Percentiles rank a stretch among this genome's conserved stretches.
These are phyloP conservation scores for Urocolius indicus DNA, from an alignment of 2,113 vertebrate species.

Conservation along the genomic window DNA sequence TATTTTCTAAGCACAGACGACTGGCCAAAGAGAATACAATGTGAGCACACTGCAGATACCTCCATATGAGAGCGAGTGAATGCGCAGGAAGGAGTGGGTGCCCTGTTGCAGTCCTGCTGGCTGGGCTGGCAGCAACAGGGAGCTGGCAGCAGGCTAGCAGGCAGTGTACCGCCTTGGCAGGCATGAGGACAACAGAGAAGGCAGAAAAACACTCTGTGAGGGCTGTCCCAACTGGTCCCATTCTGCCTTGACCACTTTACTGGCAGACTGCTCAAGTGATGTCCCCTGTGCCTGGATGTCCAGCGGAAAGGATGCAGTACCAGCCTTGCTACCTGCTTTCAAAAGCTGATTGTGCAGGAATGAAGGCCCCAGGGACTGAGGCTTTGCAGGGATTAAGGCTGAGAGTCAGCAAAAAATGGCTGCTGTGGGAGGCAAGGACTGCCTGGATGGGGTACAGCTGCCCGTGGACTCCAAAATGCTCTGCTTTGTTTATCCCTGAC, in stretches of 20 bases:
- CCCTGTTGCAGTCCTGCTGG: background rate
- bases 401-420: background rate
- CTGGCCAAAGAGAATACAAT: background rate
- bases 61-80: background rate
- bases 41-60: background rate
- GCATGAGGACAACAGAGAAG: background rate
- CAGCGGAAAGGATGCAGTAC: background rate
- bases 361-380: background rate
- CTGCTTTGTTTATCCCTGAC: background rate
- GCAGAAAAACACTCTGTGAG: background rate
- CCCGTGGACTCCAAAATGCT: background rate
- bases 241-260: background rate
- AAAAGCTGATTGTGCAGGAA: background rate
- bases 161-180: background rate
- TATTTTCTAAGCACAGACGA: background rate
- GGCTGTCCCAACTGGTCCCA: background rate
- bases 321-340: background rate
- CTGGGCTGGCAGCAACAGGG: background rate
- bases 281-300: background rate
- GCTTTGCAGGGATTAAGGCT: background rate
- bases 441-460: background rate
- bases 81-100: background rate
- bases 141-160: background rate
- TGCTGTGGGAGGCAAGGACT: background rate
- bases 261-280: background rate